Evolutionary conservation across 2,888 invertebrate genomes (phyloP), one percentile per base, ranked within the genome.

Genomic region (Pseudococcus longispinus): DNA sequence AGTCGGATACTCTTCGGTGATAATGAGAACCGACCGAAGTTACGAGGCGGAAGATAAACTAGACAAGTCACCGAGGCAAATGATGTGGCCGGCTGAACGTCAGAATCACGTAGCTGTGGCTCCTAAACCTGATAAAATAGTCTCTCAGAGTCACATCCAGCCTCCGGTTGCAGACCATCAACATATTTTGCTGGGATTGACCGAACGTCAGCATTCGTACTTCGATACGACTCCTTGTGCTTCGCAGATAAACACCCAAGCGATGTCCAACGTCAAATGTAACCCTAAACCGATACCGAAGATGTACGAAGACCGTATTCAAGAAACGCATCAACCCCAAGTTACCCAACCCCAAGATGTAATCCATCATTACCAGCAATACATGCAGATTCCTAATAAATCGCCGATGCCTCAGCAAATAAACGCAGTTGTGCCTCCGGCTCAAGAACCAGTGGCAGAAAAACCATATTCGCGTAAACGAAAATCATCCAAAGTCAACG

Each of bases 211-310:
- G 90, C 94, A 93, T 89, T 91, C 93, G 87, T 95, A 94, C 91
- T 94, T 94, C 90, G 94, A 95, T 90, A 91, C 93, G 83, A 93
- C 91, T 90, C 92, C 92, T 90, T 92, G 90, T 89, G 92, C 91
- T 89, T 15, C 42, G 37, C 85, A 60, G 8, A 51, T 55, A 9
- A 55, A 20, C 9, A 32, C 55, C 1, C 84, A 83, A 18, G 2
- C 32, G 20, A 70, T 85, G 85, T 1, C 13, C 26, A 85, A 85
- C 18, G 23, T 85, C 15, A 85, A 85, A 85, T 85, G 85, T 70
- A 26, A n/a, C 13, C 37, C 85, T 3, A 85, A 85, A 74, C 32
- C 32, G 18, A 18, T 70, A 20, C 13, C 70, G 6, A 85, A 85
- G 23, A 85, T 84, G 55, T 84, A 84, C 84, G 84, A 84, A 9